A percentile compares a stretch with the other conserved stretches of the same genome.
These are phyloP conservation scores for Spodoptera littoralis DNA, from an alignment of 2,888 invertebrate genomes.

Conservation along the genomic window DNA sequence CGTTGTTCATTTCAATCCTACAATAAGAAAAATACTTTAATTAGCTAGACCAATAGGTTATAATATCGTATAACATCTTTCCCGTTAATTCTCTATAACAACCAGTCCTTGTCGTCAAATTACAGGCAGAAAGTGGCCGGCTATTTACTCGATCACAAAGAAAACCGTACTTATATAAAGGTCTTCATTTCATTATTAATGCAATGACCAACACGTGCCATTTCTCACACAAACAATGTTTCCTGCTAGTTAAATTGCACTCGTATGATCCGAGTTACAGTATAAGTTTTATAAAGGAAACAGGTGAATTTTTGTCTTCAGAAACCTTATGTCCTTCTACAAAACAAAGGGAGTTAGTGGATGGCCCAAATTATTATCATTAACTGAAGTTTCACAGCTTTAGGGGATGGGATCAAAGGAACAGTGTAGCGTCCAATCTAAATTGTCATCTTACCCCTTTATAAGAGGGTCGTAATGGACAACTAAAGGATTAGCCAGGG, in stretches of 20 bases:
- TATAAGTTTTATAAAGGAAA: neutral
- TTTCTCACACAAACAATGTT: slow-evolving; percentile 21
- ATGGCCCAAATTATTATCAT: slow-evolving; percentile 5
- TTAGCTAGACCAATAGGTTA: neutral
- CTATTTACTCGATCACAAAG: slow-evolving; percentile 20
- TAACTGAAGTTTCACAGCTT: slow-evolving; percentile 23
- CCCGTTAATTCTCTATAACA: neutral
- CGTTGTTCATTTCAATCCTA: too few relatives aligned
- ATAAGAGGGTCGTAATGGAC: slow-evolving; percentile 11
- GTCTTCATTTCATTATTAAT: slow-evolving; percentile 14
- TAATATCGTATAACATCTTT: neutral
- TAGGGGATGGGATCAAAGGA: slow-evolving; percentile 24
- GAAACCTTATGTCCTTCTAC: too few relatives aligned
- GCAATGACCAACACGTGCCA: slow-evolving; percentile 19
- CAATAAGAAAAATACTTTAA: too few relatives aligned
- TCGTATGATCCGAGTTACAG: neutral
- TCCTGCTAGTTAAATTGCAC: slow-evolving; percentile 14
- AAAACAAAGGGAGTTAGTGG: too few relatives aligned
- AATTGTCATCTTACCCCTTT: slow-evolving; percentile 20
- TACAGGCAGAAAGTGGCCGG: neutral
- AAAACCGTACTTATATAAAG: slow-evolving; percentile 10
- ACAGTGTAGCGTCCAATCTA: slow-evolving; percentile 9
- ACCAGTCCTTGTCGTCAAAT: slow-evolving; percentile 4
- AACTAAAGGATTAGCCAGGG: slow-evolving; percentile 10
- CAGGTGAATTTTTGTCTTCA: too few relatives aligned